Evolutionary conservation across 2,888 invertebrate genomes (phyloP).

Genomic region (Stenodera caucasica): DNA sequence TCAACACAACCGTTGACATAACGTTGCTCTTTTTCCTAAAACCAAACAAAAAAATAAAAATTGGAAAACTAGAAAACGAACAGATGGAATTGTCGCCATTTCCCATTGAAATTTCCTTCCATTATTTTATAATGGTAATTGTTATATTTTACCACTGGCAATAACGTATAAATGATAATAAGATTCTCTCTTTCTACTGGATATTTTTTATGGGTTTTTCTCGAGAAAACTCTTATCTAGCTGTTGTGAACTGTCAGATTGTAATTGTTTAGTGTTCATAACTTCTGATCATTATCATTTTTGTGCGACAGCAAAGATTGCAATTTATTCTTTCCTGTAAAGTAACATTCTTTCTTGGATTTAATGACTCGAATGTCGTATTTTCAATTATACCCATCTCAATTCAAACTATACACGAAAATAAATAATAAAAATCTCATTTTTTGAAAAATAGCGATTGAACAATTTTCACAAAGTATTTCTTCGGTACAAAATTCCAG

Average conservation of each 20-base stretch:
- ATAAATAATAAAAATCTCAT: no score
- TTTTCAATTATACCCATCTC: neutral
- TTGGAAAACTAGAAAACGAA: neutral
- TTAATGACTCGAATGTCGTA: slow-evolving; percentile 16
- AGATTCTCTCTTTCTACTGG: slow-evolving; percentile 22
- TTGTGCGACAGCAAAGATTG: slow-evolving; percentile 24
- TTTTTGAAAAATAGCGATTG: no score
- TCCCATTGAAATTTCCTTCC: neutral
- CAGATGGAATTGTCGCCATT: neutral
- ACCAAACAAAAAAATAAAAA: neutral
- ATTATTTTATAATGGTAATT: neutral
- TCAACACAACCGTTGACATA: neutral
- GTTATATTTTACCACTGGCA: neutral
- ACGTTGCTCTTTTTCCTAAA: neutral
- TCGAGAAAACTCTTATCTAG: slow-evolving; percentile 12
- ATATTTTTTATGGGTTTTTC: slow-evolving; percentile 12
- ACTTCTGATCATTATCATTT: slow-evolving; percentile 33
- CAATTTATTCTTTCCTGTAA: slow-evolving; percentile 29
- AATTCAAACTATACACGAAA: no score
- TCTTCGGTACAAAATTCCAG: no score
- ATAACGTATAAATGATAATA: slow-evolving; percentile 14
- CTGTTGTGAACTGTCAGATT: slow-evolving; percentile 9
- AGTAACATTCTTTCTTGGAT: slow-evolving; percentile 16
- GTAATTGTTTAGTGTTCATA: slow-evolving; percentile 32
- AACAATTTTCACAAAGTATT: no score